Conservation (phyloP, 2,113 vertebrate species). For the Piliocolobus tephrosceles region DNA sequence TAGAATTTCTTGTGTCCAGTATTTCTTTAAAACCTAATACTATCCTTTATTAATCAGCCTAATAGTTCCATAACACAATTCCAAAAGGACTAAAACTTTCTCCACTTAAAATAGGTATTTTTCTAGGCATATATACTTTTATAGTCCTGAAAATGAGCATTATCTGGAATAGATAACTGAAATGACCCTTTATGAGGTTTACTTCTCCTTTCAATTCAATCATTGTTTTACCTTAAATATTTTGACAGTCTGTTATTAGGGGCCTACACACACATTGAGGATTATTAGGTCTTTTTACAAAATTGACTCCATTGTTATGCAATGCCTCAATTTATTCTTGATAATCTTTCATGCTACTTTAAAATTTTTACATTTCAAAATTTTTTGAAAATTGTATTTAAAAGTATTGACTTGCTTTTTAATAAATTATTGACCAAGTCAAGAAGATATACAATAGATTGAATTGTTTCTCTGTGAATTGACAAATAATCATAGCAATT, state of each 20-base stretch:
- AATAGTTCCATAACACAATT: not conserved
- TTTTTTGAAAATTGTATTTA: not conserved
- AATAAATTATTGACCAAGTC: not conserved
- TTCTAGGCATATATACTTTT: not conserved
- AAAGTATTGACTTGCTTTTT: not conserved
- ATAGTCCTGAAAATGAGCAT: not conserved
- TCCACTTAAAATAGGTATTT: not conserved
- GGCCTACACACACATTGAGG: not conserved
- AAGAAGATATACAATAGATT: not conserved
- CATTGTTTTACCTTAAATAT: not conserved
- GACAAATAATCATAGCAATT: not conserved
- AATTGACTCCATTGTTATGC: not conserved
- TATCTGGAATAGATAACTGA: not conserved
- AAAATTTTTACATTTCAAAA: too few relatives aligned
- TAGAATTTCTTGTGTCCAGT: not conserved
- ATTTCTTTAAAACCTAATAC: not conserved
- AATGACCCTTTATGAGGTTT: not conserved
- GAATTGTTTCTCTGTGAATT: not conserved
- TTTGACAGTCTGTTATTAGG: not conserved
- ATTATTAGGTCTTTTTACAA: not conserved
- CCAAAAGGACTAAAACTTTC: not conserved
- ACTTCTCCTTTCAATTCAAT: not conserved
- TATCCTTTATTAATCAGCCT: not conserved
- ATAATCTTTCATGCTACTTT: not conserved
- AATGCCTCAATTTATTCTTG: not conserved